Evolutionary conservation across 2,797 vertebrate species (phyloP), one percentile per base, ranked within the genome.

Genomic region (Coluber constrictor): DNA sequence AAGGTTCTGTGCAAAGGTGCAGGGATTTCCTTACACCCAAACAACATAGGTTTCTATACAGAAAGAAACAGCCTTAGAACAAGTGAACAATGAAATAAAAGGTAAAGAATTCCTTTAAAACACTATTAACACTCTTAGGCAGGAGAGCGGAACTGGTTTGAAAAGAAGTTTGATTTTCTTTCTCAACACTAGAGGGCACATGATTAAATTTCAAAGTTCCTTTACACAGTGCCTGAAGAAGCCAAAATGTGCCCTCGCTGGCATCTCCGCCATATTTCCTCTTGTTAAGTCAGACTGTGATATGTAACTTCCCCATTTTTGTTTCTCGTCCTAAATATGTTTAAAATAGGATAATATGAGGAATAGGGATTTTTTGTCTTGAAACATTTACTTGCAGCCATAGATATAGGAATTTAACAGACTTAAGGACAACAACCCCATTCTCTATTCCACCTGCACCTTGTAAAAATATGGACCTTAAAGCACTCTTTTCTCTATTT

Each of bases 221-320:
- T 37, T 86, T 29, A 47, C 3, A 25, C 54, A 20, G n/a, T 55
- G 66, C 43, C 86, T 60, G 29, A 79, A 57, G 20, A 70, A 54
- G 15, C 56, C 8, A 70, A n/a, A 93, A 25, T 88, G 29, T 60
- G 86, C 32, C 20, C 47, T 59, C 51, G 15, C 63, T 83, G 86
- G 43, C n/a, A 47, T 51, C 60, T 32, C 93, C 27, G 87, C 93
- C 93, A 93, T 93, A 61, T 93, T 93, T 66, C 32, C 59, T 54
- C 70, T 91, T 93, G n/a, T 87, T 89, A 83, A 93, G 70, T 87
- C 43, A 23, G 27, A 10, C 13, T 91, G 66, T 90, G 83, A 90
- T 51, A 20, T 13, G 32, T 56, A 63, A 93, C 93, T 93, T 93
- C 93, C 90, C 59, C 59, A 91, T 93, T 93, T 87, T 55, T 16